These are phyloP conservation scores for Drosophila pseudoobscura DNA, from an alignment of 1,140 invertebrate genomes.

Conservation along the genomic window DNA sequence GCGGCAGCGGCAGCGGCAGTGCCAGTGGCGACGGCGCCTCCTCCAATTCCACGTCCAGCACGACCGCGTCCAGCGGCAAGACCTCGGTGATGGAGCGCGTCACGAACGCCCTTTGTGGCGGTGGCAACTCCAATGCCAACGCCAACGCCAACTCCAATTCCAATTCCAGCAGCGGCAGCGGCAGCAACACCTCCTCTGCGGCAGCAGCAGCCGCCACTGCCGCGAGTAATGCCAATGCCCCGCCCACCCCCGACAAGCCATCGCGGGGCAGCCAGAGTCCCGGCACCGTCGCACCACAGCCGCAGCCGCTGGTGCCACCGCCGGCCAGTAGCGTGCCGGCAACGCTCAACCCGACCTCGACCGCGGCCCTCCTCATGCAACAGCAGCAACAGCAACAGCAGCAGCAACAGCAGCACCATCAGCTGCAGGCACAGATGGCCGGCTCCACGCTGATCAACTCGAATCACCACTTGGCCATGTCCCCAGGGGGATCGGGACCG, in stretches of 20 bases:
- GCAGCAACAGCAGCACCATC: conserved; percentile 70
- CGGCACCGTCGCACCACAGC: conserved; percentile 20
- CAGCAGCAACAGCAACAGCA: conserved; percentile 65
- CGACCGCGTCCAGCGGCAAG: conserved; percentile 78
- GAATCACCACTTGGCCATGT: conserved; percentile 63
- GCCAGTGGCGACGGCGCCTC: conserved; percentile 42
- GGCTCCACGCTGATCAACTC: conserved; percentile 77
- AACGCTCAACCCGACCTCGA: conserved; percentile 42
- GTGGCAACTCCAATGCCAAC: conserved; percentile 83
- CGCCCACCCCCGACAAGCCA: conserved; percentile 72
- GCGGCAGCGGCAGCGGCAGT: conserved; percentile 67
- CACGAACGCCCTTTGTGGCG: conserved; percentile 91
- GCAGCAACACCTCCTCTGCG: conserved; percentile 34
- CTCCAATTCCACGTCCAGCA: conserved; percentile 34
- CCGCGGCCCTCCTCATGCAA: conserved; percentile 28
- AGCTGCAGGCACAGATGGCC: conserved; percentile 70
- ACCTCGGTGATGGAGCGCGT: conserved; percentile 92
- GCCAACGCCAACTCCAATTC: conserved; percentile 39
- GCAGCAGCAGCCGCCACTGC: conserved; percentile 18
- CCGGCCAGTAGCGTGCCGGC: conserved; percentile 47
- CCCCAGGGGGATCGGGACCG: conserved; percentile 32
- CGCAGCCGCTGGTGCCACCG: conserved; percentile 38
- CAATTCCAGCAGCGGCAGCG: conserved; percentile 25
- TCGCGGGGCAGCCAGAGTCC: conserved; percentile 49
- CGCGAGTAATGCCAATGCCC: conserved; percentile 32